Percentiles rank a stretch among this genome's conserved stretches.
Conservation (phyloP, 2,888 invertebrate species). For the Synanthedon vespiformis region DNA sequence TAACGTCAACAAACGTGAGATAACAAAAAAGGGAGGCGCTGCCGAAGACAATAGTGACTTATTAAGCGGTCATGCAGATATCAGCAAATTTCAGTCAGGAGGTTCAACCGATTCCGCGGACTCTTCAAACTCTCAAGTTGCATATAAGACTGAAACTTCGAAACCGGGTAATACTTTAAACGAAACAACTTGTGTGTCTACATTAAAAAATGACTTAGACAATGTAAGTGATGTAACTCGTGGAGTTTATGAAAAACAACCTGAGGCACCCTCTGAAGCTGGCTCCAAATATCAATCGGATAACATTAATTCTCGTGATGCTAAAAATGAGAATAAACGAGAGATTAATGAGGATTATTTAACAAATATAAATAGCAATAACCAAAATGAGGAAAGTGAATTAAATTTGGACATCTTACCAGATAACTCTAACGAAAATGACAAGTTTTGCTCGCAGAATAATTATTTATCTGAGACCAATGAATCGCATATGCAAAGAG, state of each 20-base stretch:
- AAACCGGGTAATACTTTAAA: conserved; percentile 23
- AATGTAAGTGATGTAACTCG: not conserved
- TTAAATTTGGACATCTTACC: not conserved
- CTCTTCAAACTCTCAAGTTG: conserved; percentile 16
- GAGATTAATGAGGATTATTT: conserved; percentile 31
- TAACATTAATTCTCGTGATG: not conserved
- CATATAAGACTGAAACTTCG: conserved; percentile 23
- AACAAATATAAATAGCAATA: conserved; percentile 14
- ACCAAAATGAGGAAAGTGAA: conserved; percentile 17
- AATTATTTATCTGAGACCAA: conserved; percentile 30
- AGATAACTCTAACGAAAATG: conserved; percentile 1
- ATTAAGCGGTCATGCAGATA: conserved; percentile 40
- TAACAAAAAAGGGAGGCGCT: conserved; percentile 54
- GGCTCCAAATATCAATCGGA: not conserved
- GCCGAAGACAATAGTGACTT: conserved; percentile 43
- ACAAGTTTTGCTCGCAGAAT: conserved; percentile 20
- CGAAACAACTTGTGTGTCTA: conserved; percentile 10
- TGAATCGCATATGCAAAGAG: conserved; percentile 21
- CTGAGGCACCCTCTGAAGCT: not conserved
- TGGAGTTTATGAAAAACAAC: not conserved
- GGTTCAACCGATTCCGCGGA: conserved; percentile 24
- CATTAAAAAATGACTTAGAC: not conserved
- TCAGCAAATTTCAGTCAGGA: conserved; percentile 36
- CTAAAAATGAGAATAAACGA: conserved; percentile 44
- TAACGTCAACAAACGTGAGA: conserved; percentile 48